phyloP scores from a whole-genome alignment of 1,140 invertebrate species.

The Sinonovacula constricta region DNA sequence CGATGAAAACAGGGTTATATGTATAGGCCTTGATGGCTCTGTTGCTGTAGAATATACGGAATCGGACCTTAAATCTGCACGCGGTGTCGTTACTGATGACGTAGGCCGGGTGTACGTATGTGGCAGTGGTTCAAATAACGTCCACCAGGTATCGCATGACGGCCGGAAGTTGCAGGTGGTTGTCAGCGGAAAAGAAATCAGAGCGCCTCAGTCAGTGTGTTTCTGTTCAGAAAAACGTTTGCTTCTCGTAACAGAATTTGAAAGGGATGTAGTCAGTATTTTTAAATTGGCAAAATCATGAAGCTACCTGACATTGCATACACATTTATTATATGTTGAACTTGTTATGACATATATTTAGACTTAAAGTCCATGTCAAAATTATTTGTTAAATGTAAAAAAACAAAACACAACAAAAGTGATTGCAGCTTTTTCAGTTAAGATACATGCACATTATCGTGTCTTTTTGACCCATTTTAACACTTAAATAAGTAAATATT shows the following conservation, averaged over 20 bases:
- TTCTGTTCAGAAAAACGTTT: slow-evolving; percentile 14
- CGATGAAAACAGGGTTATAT: slow-evolving; percentile 20
- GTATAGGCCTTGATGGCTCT: slow-evolving; percentile 28
- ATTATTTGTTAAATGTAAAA: too few relatives aligned
- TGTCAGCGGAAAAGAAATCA: slow-evolving; percentile 19
- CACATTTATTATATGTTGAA: too few relatives aligned
- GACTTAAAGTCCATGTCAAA: too few relatives aligned
- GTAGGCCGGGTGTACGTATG: slow-evolving; percentile 34
- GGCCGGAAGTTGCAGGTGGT: slow-evolving; percentile 10
- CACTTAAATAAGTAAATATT: too few relatives aligned
- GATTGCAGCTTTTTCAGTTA: too few relatives aligned
- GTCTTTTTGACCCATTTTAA: too few relatives aligned
- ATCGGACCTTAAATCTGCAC: background rate
- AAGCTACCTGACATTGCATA: too few relatives aligned
- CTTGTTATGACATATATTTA: too few relatives aligned
- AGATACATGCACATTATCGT: too few relatives aligned
- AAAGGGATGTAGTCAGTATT: slow-evolving; percentile 19
- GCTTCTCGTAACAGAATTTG: slow-evolving; percentile 7
- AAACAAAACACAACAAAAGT: too few relatives aligned
- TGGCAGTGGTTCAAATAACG: slow-evolving; percentile 39
- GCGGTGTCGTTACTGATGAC: slow-evolving; percentile 34
- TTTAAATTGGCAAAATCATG: slow-evolving; percentile 33
- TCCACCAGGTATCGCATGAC: slow-evolving; percentile 35
- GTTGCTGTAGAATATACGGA: slow-evolving; percentile 28
- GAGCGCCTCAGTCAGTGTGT: slow-evolving; percentile 28